These are phyloP conservation scores for Esox lucius DNA, from an alignment of 2,797 vertebrate genomes.

Conservation along the genomic window DNA sequence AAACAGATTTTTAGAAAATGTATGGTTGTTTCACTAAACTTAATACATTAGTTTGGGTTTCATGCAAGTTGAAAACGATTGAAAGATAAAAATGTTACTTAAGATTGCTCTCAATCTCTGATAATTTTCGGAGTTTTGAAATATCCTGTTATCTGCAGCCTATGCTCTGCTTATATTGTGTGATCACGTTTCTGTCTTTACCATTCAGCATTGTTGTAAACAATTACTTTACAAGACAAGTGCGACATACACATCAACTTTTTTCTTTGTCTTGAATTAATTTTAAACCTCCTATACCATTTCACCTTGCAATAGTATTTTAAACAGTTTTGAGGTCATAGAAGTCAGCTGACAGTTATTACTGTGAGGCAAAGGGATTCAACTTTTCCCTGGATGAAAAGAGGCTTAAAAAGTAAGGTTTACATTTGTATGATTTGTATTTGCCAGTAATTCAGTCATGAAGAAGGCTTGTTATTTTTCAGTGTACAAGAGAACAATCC, in stretches of 20 bases:
- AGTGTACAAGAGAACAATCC: conserved; percentile 38
- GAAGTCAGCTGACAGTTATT: conserved; percentile 75
- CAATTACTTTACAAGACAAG: conserved; percentile 39
- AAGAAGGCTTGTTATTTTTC: conserved; percentile 31
- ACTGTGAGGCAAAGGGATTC: conserved; percentile 62
- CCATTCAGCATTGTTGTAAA: conserved; percentile 28
- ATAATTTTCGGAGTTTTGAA: not conserved
- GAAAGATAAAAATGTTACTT: not conserved
- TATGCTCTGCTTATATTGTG: not conserved
- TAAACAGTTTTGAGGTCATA: conserved; percentile 71
- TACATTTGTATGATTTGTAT: conserved; percentile 50
- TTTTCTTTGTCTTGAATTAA: conserved; percentile 52
- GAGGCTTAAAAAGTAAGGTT: conserved; percentile 51
- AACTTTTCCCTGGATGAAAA: conserved; percentile 63
- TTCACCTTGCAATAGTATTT: conserved; percentile 72
- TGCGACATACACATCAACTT: conserved; percentile 33
- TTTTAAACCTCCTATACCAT: conserved; percentile 69
- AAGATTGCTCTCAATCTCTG: not conserved
- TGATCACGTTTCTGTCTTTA: conserved; percentile 34
- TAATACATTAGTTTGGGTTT: not conserved
- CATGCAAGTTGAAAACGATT: not conserved
- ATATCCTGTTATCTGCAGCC: not conserved
- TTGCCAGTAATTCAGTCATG: conserved; percentile 48
- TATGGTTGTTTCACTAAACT: not conserved
- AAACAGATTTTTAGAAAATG: not conserved